phyloP scores from a whole-genome alignment of 2,888 invertebrate species.

The Shargacucullia verbasci region DNA sequence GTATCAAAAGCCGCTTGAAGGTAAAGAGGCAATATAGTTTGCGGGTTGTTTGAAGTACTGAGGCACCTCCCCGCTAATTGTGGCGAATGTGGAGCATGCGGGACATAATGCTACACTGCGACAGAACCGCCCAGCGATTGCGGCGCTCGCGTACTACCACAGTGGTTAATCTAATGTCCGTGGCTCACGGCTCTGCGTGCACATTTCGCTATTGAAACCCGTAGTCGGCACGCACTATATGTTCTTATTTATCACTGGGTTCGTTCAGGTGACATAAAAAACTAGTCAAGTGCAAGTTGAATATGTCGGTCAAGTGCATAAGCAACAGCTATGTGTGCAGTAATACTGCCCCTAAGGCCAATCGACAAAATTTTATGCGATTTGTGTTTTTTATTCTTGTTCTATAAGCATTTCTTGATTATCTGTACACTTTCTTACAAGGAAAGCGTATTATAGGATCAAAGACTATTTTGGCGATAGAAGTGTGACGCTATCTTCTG shows the following conservation, averaged over 20 bases:
- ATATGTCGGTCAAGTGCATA: slow-evolving; percentile 26
- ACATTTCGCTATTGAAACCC: slow-evolving; percentile 63
- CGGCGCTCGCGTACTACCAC: slow-evolving; percentile 44
- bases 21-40: slow-evolving; percentile 37
- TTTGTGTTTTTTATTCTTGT: not conserved
- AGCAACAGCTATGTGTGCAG: slow-evolving; percentile 5
- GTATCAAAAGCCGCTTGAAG: slow-evolving; percentile 39
- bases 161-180: slow-evolving; percentile 67
- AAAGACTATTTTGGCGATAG: too few relatives aligned
- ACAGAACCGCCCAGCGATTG: slow-evolving; percentile 59
- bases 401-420: not conserved
- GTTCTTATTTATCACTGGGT: slow-evolving; percentile 54
- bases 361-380: not conserved
- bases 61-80: slow-evolving; percentile 67
- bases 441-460: too few relatives aligned
- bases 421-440: too few relatives aligned
- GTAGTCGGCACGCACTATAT: slow-evolving; percentile 68
- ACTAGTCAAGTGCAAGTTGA: slow-evolving; percentile 39
- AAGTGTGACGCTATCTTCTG: too few relatives aligned
- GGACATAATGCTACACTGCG: slow-evolving; percentile 74
- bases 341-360: slow-evolving; percentile 6
- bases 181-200: slow-evolving; percentile 62
- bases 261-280: slow-evolving; percentile 62
- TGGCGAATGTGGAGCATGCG: slow-evolving; percentile 78
- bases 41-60: slow-evolving; percentile 44